Base-by-base conservation (phyloP, 2,888 invertebrate species). In the Tortricodes alternella region DNA sequence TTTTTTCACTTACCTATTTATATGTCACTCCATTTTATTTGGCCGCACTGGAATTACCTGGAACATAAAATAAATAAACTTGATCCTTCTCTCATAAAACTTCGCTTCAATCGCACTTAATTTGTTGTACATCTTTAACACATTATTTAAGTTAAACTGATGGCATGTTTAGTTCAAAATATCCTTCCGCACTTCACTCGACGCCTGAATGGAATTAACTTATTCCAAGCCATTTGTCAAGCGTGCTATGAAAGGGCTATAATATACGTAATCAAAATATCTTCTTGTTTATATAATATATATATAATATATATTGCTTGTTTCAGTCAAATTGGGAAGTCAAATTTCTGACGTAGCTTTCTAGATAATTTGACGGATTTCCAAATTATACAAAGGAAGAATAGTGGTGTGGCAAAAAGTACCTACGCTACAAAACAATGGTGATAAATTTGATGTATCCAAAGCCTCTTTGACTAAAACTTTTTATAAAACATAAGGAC, bases 181-280 rank as follows among this genome's bases (percentile, higher is more conserved):
- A 62, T 60, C 61, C 60, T 52, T 56, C 59, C 63, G 64, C 62
- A 68, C 60, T 60, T 63, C 63, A 51, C 37, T 51, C 37, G 15
- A 53, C 46, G 39, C 46, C 46, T 41, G 19, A 35, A 41, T 11
- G 16, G 34, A 34, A 35, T 16, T 21, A 19, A 41, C 24, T 15
- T 6, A 7, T 16, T 8, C 37, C 6, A 18, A 21, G 38, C 15
- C 27, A 29, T 32, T n/a, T 52, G 29, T 32, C 29, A 37, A 53
- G 21, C 29, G 21, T 16, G 27, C 44, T 24, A 16, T 53, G 8
- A 24, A 41, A 53, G 24, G 23, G 21, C 7, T 46, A 34, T 32
- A 32, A 48, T 48, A 48, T 41, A 56, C 44, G 38, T 44, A 44
- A 27, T 44, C 56, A 27, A 38, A 56, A 50, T 50, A 50, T 50